These are phyloP conservation scores for Bombus superbus DNA, from an alignment of 1,140 invertebrate genomes.

Conservation along the genomic window DNA sequence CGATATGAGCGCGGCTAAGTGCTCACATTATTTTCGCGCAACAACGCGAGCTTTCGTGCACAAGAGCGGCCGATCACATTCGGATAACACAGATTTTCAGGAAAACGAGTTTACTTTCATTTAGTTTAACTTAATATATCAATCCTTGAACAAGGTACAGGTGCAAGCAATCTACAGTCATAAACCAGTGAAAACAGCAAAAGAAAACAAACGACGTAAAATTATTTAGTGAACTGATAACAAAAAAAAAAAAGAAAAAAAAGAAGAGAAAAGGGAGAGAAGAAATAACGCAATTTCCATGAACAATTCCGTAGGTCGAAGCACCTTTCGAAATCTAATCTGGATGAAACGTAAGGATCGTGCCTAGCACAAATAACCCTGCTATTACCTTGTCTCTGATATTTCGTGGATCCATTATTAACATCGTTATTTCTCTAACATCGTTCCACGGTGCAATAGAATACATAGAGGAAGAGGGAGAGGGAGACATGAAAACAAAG, in stretches of 20 bases:
- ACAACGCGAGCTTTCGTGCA: slow-evolving; percentile 1
- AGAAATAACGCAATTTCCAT: background rate
- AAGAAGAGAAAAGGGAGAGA: too few species aligned
- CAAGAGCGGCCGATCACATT: background rate
- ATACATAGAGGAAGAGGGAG: too few species aligned
- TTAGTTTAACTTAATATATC: too few species aligned
- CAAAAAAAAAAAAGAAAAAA: too few species aligned
- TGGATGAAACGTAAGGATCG: slow-evolving; percentile 14
- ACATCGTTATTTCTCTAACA: slow-evolving; percentile 13
- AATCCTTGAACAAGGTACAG: too few species aligned
- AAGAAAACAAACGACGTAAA: too few species aligned
- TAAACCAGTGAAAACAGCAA: too few species aligned
- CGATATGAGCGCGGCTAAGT: background rate
- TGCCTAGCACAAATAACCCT: slow-evolving; percentile 12
- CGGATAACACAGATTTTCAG: background rate
- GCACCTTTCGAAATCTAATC: background rate
- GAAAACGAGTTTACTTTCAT: background rate
- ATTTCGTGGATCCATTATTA: slow-evolving; percentile 2
- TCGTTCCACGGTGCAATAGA: background rate
- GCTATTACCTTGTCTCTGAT: background rate
- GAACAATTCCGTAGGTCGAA: background rate
- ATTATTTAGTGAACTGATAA: too few species aligned
- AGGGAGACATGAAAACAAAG: background rate
- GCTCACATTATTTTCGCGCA: background rate
- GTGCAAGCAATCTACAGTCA: too few species aligned